These are phyloP conservation scores for Tubulanus polymorphus DNA, from an alignment of 2,888 invertebrate species.

Conservation along the genomic window DNA sequence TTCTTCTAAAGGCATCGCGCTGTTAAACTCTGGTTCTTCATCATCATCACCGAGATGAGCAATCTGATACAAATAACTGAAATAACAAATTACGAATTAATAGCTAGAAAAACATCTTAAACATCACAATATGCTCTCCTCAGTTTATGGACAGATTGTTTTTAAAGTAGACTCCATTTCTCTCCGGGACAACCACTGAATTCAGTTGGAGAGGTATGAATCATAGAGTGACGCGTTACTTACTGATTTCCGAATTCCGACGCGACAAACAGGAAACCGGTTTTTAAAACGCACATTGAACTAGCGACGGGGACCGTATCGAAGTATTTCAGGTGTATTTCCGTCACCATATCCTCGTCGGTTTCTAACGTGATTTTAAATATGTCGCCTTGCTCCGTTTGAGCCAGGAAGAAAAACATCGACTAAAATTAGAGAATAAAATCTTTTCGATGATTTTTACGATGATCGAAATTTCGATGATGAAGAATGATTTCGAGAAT, in stretches of 20 bases:
- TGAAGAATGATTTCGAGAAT: no score
- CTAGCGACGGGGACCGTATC: constrained; percentile 97
- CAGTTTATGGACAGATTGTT: no score
- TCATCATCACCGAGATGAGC: constrained; percentile 99
- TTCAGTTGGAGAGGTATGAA: no score
- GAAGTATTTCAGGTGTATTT: constrained; percentile 98
- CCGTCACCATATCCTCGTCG: constrained; percentile 94
- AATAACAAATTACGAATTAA: constrained; percentile 28
- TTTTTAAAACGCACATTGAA: constrained; percentile 96
- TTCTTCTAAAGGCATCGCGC: constrained; percentile 96
- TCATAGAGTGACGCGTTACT: no score
- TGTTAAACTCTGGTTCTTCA: constrained; percentile 97
- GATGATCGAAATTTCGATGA: no score
- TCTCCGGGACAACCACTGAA: no score
- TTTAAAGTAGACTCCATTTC: no score
- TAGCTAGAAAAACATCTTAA: not conserved
- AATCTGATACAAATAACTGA: constrained; percentile 93
- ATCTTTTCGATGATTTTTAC: no score
- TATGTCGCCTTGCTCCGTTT: constrained; percentile 97
- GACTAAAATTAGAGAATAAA: constrained; percentile 56
- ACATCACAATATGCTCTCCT: not conserved
- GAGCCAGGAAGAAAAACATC: constrained; percentile 99
- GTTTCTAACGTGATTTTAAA: constrained; percentile 96
- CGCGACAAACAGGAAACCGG: constrained; percentile 96
- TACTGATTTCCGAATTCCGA: constrained; percentile 99